Conservation (phyloP, 2,113 vertebrate genomes). For the Isurus oxyrinchus region DNA sequence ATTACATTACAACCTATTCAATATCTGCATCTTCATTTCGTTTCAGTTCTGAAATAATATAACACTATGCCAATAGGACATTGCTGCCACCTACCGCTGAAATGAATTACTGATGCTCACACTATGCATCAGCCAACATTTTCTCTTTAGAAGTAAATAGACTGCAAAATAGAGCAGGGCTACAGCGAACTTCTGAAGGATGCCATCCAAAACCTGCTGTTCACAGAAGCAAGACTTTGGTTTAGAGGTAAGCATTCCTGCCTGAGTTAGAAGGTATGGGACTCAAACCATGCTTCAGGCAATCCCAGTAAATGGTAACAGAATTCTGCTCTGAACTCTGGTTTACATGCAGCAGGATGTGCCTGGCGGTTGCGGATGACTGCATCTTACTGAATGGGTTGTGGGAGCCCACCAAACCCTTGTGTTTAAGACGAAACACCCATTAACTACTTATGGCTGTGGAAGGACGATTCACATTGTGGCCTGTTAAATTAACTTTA, state of each 20-base stretch:
- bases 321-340: neutral
- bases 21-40: neutral
- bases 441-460: no score
- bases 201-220: neutral
- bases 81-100: slow-evolving; percentile 5
- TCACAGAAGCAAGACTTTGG: neutral
- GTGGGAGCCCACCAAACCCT: neutral
- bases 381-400: neutral
- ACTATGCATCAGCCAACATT: neutral
- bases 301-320: neutral
- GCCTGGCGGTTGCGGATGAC: neutral
- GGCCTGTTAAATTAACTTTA: neutral
- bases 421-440: neutral
- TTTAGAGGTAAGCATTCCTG: neutral
- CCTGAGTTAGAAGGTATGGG: no score
- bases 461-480: neutral
- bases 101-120: neutral
- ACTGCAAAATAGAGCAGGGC: neutral
- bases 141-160: neutral
- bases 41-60: neutral
- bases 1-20: neutral
- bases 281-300: neutral
- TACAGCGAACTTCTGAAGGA: neutral
- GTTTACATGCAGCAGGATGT: neutral
- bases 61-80: neutral